Conservation (phyloP, 2,888 invertebrate species). For the Ectemnius cavifrons region DNA sequence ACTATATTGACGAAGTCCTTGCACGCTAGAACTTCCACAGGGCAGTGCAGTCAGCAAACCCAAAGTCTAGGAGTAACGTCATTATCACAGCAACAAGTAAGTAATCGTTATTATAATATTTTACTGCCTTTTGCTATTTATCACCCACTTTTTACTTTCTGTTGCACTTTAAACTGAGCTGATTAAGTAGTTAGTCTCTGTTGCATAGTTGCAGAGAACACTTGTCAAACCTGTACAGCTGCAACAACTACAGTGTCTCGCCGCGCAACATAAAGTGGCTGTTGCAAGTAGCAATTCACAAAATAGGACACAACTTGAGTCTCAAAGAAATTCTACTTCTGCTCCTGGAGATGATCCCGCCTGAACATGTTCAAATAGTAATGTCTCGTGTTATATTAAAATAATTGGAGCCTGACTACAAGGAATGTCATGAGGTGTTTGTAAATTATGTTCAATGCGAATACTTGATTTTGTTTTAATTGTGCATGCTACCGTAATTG, state of each 20-base stretch:
- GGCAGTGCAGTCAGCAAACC: conserved; percentile 73
- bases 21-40: conserved; percentile 72
- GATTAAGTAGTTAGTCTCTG: background rate
- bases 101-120: conserved; percentile 25
- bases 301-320: conserved; percentile 72
- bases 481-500: conserved; percentile 44
- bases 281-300: conserved; percentile 70
- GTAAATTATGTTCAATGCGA: conserved; percentile 44
- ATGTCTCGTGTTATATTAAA: conserved; percentile 60
- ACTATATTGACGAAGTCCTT: conserved; percentile 75
- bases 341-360: conserved; percentile 73
- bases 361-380: conserved; percentile 70
- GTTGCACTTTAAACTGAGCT: background rate
- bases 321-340: conserved; percentile 72
- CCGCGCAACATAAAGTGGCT: conserved; percentile 74
- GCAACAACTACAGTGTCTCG: conserved; percentile 75
- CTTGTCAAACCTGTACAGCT: conserved; percentile 69
- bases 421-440: conserved; percentile 59
- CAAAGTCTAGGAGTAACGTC: conserved; percentile 73
- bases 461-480: conserved; percentile 40
- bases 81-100: conserved; percentile 75
- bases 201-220: conserved; percentile 64
- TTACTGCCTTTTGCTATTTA: no score
- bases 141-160: no score
- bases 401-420: conserved; percentile 65